phyloP scores from a whole-genome alignment of 2,113 vertebrate genomes.

The Caranx melampygus region DNA sequence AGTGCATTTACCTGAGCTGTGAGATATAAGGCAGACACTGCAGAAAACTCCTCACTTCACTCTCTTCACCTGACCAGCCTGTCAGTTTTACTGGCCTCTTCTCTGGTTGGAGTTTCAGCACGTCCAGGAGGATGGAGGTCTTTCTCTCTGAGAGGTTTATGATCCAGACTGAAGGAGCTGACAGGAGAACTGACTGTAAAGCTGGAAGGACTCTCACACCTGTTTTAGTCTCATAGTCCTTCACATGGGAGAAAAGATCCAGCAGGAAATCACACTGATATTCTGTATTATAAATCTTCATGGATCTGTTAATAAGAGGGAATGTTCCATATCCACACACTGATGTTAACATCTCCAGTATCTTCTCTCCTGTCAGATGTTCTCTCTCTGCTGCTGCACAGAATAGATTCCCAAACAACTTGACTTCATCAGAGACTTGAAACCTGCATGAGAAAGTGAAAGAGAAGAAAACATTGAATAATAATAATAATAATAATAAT shows the following conservation, averaged over 20 bases:
- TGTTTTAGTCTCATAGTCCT: neutral
- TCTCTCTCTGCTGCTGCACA: too few species aligned
- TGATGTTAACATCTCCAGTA: too few species aligned
- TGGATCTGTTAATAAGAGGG: too few species aligned
- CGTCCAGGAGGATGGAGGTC: conserved; percentile 38
- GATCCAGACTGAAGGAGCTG: conserved; percentile 16
- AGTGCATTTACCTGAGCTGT: conserved; percentile 6
- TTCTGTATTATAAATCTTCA: too few species aligned
- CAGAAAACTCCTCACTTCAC: conserved; percentile 45
- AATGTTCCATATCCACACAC: neutral
- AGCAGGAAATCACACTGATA: neutral
- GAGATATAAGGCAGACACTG: conserved; percentile 46
- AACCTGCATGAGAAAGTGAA: too few species aligned
- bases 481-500: too few species aligned
- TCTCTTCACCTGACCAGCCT: conserved; percentile 17
- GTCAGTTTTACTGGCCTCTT: conserved; percentile 14
- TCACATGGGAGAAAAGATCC: neutral
- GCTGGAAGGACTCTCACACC: neutral
- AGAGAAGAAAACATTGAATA: too few species aligned
- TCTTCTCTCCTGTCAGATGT: too few species aligned
- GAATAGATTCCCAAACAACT: too few species aligned
- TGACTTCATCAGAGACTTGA: too few species aligned
- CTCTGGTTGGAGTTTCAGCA: conserved; percentile 35
- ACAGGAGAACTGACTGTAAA: neutral
- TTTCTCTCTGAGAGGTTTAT: conserved; percentile 40